These are phyloP conservation scores for Julus scandinavius DNA, from an alignment of 2,888 invertebrate genomes.

Conservation along the genomic window DNA sequence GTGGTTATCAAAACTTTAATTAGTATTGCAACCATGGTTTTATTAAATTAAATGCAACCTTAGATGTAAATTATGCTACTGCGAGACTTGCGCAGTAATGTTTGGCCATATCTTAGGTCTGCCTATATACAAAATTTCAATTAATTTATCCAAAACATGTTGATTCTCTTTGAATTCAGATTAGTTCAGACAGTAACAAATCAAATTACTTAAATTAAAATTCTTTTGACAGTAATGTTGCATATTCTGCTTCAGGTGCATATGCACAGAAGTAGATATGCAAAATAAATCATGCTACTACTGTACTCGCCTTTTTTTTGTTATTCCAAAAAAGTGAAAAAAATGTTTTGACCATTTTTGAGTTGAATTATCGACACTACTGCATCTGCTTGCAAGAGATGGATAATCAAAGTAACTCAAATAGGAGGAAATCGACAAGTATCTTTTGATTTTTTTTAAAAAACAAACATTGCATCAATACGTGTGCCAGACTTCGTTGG, in stretches of 20 bases:
- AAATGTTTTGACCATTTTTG: not conserved
- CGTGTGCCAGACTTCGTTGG: constrained; percentile 12
- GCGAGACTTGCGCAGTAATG: no score
- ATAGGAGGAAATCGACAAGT: not conserved
- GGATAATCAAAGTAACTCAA: constrained; percentile 16
- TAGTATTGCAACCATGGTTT: not conserved
- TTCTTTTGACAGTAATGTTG: not conserved
- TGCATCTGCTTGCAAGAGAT: constrained; percentile 22
- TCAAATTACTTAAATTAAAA: no score
- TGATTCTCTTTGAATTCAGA: no score
- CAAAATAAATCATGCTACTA: not conserved
- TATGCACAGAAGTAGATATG: not conserved
- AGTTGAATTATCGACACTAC: constrained; percentile 44
- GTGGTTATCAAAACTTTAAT: not conserved
- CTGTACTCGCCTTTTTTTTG: not conserved
- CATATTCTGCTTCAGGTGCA: not conserved
- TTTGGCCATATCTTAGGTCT: no score
- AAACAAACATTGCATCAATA: not conserved
- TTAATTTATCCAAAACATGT: no score
- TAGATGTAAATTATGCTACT: no score
- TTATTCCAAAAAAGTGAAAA: not conserved
- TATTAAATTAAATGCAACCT: not conserved
- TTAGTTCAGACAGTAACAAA: no score
- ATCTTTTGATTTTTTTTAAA: not conserved
- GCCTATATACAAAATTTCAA: no score